phyloP scores from a whole-genome alignment of 2,888 invertebrate genomes.

The Heliconius erato region DNA sequence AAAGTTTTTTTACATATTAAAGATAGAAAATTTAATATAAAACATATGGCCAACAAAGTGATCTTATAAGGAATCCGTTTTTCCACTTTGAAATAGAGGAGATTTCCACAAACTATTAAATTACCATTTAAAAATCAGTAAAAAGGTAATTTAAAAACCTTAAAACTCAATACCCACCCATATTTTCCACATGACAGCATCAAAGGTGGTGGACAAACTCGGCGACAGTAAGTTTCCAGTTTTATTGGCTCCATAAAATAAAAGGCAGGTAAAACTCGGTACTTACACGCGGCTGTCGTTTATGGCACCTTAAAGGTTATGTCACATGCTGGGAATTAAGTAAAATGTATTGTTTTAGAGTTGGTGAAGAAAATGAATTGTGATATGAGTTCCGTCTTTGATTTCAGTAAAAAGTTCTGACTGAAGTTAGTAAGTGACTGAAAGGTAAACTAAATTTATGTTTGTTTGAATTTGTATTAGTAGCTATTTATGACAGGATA shows the following conservation, averaged over 20 bases:
- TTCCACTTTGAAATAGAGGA: not conserved
- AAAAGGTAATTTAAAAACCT: constrained; percentile 22
- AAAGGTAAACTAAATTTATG: too few species aligned
- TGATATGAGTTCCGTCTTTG: not conserved
- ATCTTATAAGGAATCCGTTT: too few species aligned
- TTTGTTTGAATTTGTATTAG: too few species aligned
- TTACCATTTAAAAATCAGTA: not conserved
- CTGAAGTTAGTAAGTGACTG: too few species aligned
- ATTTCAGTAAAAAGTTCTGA: not conserved
- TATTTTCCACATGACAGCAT: constrained; percentile 52
- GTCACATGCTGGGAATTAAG: constrained; percentile 39
- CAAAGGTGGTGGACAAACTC: constrained; percentile 52
- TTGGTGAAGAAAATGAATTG: not conserved
- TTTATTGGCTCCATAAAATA: constrained; percentile 70
- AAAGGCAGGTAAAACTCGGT: constrained; percentile 55
- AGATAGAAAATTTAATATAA: too few species aligned
- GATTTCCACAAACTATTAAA: not conserved
- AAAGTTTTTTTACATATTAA: too few species aligned
- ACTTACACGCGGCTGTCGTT: constrained; percentile 45
- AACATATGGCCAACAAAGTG: too few species aligned
- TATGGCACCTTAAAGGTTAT: constrained; percentile 43
- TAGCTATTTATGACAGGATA: not conserved
- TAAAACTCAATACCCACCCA: constrained; percentile 45
- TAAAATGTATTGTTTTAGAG: constrained; percentile 32
- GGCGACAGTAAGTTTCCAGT: constrained; percentile 56